Base-by-base conservation (phyloP, 2,113 vertebrate genomes). In the Delphinus delphis region DNA sequence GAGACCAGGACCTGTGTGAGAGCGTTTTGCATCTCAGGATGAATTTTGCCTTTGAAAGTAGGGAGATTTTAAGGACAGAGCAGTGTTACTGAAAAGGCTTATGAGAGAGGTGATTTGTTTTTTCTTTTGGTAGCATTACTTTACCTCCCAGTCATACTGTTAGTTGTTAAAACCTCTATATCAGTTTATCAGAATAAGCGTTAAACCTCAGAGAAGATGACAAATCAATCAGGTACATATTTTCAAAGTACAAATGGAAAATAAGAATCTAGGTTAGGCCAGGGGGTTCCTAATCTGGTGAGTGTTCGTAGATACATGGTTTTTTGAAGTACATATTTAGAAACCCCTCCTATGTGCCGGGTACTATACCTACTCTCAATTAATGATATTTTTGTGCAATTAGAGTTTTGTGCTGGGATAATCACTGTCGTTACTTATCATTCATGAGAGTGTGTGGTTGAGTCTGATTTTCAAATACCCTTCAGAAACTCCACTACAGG, bases 181-280 rank as follows among this genome's bases (percentile, higher is more conserved):
- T 97, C 96, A 93, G 91, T 95, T 97, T 84, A 98, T 97, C 97
- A 97, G 97, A 96, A 96, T 74, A 95, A 88, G 91, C 70, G 86
- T 97, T 96, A 98, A 97, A 95, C 95, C 96, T 98, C 93, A 97
- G 44, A 95, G 93, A 92, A 90, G 82, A 97, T 88, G 86, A 96
- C 74, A 18, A 96, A 70, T 96, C 85, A 91, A 63, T 89, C 90
- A 93, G 76, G 93, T 94, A 89, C 74, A 11, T 93, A 88, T 97
- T 96, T 93, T 95, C 63, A 95, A 97, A 81, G 70, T 82, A 58
- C 74, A 62, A 97, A 90, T 96, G 96, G 80, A 96, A 96, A 97
- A 95, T 95, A 93, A 81, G 44, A 68, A 53, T 91, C 50, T 97
- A 80, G 92, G 58, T 95, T 77, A 90, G 85, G 44, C 82, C 58